A percentile compares a stretch with the other conserved stretches of the same genome.
Evolutionary conservation across 2,888 invertebrate species (phyloP).

Genomic region (Metalampra italica): DNA sequence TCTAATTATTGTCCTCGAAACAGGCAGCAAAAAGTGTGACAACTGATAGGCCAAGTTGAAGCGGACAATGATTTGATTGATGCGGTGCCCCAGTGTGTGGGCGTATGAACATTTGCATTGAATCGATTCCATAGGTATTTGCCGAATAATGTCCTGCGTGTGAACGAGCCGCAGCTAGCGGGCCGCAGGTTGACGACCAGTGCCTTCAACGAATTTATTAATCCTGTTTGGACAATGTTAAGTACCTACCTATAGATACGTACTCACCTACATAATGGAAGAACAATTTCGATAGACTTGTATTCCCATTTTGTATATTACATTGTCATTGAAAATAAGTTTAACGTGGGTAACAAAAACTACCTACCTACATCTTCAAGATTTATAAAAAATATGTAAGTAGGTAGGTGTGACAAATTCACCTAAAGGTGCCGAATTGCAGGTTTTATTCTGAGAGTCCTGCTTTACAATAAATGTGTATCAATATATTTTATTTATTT

Average conservation of each 20-base stretch:
- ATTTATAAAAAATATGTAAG: too few species aligned
- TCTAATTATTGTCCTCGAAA: constrained; percentile 62
- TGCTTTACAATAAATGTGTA: background rate
- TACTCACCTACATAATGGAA: background rate
- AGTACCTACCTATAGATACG: background rate
- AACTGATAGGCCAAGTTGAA: constrained; percentile 27
- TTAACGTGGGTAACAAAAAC: too few species aligned
- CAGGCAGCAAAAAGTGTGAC: constrained; percentile 52
- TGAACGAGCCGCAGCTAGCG: constrained; percentile 26
- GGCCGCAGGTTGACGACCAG: constrained; percentile 44
- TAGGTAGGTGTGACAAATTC: too few species aligned
- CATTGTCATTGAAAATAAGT: too few species aligned
- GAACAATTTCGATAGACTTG: background rate
- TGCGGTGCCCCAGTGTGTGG: constrained; percentile 48
- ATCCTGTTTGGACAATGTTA: constrained; percentile 8
- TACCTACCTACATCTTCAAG: too few species aligned
- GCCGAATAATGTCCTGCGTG: constrained; percentile 54
- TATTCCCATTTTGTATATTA: too few species aligned
- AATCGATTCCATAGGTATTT: constrained; percentile 59
- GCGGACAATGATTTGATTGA: constrained; percentile 64
- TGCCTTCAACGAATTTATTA: constrained; percentile 5
- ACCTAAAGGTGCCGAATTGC: too few species aligned
- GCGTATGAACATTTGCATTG: constrained; percentile 68
- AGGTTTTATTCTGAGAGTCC: background rate
- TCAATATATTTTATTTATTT: constrained; percentile 31